phyloP scores from a whole-genome alignment of 2,888 invertebrate species.

The Aproaerema taeniolella region DNA sequence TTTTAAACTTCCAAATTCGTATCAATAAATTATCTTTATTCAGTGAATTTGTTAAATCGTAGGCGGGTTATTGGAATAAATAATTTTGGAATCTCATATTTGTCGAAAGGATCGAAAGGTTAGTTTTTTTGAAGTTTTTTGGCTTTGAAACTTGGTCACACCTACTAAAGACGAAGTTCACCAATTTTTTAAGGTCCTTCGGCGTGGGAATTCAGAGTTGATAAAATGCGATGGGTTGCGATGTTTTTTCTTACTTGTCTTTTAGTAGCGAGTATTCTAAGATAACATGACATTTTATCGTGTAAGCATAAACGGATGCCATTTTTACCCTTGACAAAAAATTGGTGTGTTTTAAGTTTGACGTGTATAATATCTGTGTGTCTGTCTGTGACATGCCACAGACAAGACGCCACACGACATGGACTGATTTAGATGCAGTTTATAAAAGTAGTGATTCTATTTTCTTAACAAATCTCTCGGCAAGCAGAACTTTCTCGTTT shows the following conservation, averaged over 20 bases:
- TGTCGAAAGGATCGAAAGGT: conserved; percentile 36
- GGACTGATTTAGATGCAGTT: too few species aligned
- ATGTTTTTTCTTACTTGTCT: background rate
- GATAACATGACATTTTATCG: too few species aligned
- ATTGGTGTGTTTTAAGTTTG: too few species aligned
- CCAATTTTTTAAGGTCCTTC: conserved; percentile 24
- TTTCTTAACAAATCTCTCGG: too few species aligned
- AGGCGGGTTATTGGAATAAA: conserved; percentile 58
- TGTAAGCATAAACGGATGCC: too few species aligned
- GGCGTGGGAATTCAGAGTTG: conserved; percentile 19
- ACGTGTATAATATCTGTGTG: too few species aligned
- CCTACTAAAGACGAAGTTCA: conserved; percentile 26
- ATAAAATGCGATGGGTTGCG: background rate
- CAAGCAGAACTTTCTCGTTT: too few species aligned
- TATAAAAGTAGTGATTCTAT: too few species aligned
- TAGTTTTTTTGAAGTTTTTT: conserved; percentile 28
- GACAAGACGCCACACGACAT: too few species aligned
- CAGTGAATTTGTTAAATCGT: conserved; percentile 62
- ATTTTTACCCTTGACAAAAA: too few species aligned
- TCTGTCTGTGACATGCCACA: too few species aligned
- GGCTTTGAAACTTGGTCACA: conserved; percentile 29
- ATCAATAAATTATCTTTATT: conserved; percentile 63
- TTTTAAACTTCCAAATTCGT: conserved; percentile 38
- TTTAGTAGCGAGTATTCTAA: too few species aligned
- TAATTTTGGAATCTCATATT: conserved; percentile 28